A percentile compares a stretch with the other conserved stretches of the same genome.
phyloP scores from a whole-genome alignment of 1,140 invertebrate species.

The Gonatopus flavifemur region DNA sequence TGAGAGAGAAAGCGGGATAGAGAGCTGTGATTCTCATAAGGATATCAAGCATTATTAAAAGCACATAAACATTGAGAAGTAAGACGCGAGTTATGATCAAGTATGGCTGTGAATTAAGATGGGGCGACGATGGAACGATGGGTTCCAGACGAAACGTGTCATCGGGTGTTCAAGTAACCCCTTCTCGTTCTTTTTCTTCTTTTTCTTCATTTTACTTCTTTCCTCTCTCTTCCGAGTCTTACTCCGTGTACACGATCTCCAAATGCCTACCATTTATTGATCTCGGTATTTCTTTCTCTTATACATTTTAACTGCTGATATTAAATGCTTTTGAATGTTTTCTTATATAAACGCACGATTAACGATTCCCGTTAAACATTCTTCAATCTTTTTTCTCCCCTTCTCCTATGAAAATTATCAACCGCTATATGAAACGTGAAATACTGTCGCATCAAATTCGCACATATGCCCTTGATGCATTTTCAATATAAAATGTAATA shows the following conservation, averaged over 20 bases:
- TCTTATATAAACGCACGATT: too few species aligned
- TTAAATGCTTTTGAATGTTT: too few species aligned
- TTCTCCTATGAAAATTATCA: too few species aligned
- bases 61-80: constrained; percentile 55
- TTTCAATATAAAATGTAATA: too few species aligned
- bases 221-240: background rate
- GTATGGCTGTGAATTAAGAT: constrained; percentile 53
- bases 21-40: constrained; percentile 36
- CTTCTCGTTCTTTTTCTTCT: background rate
- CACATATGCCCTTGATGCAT: too few species aligned
- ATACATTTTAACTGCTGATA: too few species aligned
- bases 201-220: background rate
- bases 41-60: constrained; percentile 59
- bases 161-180: constrained; percentile 6
- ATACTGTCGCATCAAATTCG: too few species aligned
- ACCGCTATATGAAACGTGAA: too few species aligned
- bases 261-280: too few species aligned
- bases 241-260: background rate
- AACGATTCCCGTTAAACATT: too few species aligned
- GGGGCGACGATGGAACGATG: constrained; percentile 46
- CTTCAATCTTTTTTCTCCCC: too few species aligned
- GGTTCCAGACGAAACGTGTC: constrained; percentile 39
- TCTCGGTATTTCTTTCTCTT: too few species aligned
- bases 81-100: constrained; percentile 51
- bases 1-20: constrained; percentile 37